Percentiles rank a stretch among this genome's conserved stretches.
Evolutionary conservation across 2,797 vertebrate genomes (phyloP).

Genomic region (Echiichthys vipera): DNA sequence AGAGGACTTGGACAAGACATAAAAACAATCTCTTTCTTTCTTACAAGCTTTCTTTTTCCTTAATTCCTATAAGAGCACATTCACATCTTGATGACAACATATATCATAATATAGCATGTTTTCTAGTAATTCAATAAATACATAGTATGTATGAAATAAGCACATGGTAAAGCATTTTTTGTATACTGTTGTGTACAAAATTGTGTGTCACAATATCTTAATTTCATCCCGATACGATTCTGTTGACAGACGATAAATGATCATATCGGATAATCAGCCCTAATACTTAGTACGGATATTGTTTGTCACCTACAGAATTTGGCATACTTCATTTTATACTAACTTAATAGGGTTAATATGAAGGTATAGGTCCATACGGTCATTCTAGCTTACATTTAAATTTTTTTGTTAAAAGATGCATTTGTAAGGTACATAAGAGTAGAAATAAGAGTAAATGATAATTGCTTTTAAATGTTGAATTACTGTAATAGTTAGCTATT

Average conservation of each 20-base stretch:
- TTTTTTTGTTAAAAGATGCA: neutral
- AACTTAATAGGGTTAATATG: neutral
- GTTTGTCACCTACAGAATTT: neutral
- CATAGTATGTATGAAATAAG: too few relatives aligned
- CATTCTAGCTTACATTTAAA: neutral
- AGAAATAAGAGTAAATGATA: neutral
- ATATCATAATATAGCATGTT: too few relatives aligned
- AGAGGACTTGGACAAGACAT: slow-evolving; percentile 31
- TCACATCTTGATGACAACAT: too few relatives aligned
- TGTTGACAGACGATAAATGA: too few relatives aligned
- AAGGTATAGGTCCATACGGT: neutral
- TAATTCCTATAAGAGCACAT: too few relatives aligned
- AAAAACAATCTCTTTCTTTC: neutral
- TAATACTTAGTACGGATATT: too few relatives aligned
- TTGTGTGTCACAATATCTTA: too few relatives aligned
- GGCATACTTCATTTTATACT: neutral
- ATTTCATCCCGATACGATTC: too few relatives aligned
- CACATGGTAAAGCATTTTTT: too few relatives aligned
- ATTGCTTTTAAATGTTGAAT: neutral
- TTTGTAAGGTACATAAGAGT: neutral
- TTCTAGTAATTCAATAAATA: too few relatives aligned
- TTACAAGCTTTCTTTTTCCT: neutral
- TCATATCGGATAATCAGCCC: too few relatives aligned
- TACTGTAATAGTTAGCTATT: neutral
- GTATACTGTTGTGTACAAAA: too few relatives aligned